A percentile compares a stretch with the other conserved stretches of the same genome.
Evolutionary conservation across 2,797 vertebrate species (phyloP).

Genomic region (Sphenodon punctatus): DNA sequence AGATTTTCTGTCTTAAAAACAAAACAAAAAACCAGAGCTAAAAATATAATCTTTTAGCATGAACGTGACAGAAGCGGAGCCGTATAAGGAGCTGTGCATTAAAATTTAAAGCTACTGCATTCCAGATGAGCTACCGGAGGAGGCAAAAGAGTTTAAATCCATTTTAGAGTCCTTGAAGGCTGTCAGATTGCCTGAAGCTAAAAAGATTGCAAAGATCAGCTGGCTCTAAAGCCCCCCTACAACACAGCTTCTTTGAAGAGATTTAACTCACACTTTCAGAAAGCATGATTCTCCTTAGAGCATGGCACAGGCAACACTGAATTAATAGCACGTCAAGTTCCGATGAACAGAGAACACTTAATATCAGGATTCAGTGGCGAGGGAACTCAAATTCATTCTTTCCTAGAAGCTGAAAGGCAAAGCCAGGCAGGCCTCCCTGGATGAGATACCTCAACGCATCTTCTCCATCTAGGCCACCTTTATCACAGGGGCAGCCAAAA

Average conservation of each 20-base stretch:
- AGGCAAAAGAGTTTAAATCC: background rate
- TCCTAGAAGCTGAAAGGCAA: background rate
- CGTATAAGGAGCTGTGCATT: background rate
- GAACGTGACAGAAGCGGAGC: background rate
- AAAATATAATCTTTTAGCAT: background rate
- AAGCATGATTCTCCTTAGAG: background rate
- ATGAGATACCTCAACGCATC: background rate
- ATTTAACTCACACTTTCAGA: background rate
- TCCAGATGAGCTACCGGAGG: background rate
- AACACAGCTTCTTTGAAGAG: background rate
- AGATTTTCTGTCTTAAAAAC: background rate
- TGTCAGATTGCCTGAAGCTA: rapidly evolving
- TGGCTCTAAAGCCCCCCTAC: rapidly evolving
- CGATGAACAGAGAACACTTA: rapidly evolving
- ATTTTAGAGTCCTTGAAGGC: background rate
- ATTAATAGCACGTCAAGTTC: background rate
- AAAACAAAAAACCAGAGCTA: background rate
- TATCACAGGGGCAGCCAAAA: background rate
- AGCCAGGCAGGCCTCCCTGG: background rate
- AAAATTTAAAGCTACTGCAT: background rate
- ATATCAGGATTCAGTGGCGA: background rate
- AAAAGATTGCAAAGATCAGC: background rate
- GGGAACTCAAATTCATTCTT: background rate
- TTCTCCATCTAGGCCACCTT: background rate
- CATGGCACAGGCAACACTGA: rapidly evolving